phyloP scores from a whole-genome alignment of 2,888 invertebrate species.

The Esperia sulphurella region DNA sequence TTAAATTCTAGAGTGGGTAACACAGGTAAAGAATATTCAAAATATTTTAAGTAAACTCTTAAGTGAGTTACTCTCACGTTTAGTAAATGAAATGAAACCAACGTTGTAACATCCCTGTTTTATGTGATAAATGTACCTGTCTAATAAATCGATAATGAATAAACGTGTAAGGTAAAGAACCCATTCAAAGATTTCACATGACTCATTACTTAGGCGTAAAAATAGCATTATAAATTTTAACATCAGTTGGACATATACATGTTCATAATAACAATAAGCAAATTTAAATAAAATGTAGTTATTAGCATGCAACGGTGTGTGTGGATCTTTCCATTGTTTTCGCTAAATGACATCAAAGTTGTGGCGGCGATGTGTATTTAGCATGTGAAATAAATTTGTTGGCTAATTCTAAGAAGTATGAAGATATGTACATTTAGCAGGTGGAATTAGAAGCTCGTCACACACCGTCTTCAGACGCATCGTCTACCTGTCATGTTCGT shows the following conservation, averaged over 20 bases:
- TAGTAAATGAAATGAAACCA: too few species aligned
- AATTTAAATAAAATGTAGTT: slow-evolving; percentile 69
- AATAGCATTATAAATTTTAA: slow-evolving; percentile 72
- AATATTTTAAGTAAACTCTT: too few species aligned
- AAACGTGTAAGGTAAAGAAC: slow-evolving; percentile 29
- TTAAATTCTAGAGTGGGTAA: too few species aligned
- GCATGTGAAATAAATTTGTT: slow-evolving; percentile 66
- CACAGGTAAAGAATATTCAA: too few species aligned
- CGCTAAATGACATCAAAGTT: slow-evolving; percentile 79
- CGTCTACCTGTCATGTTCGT: too few species aligned
- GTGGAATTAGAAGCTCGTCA: slow-evolving; percentile 7
- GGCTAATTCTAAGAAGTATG: slow-evolving; percentile 50
- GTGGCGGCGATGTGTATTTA: slow-evolving; percentile 63
- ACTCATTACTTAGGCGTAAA: slow-evolving; percentile 64
- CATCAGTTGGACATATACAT: slow-evolving; percentile 60
- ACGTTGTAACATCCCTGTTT: too few species aligned
- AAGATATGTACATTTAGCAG: slow-evolving; percentile 9
- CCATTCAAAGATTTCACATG: slow-evolving; percentile 60
- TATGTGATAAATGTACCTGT: not conserved
- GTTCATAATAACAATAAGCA: slow-evolving; percentile 71
- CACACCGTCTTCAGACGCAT: too few species aligned
- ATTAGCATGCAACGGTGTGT: slow-evolving; percentile 63
- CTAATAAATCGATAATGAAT: slow-evolving; percentile 1
- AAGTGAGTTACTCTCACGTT: too few species aligned
- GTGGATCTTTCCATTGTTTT: slow-evolving; percentile 74